Evolutionary conservation across 2,797 vertebrate genomes (phyloP), one percentile per base, ranked within the genome.

Genomic region (Hoplostethus mediterraneus): DNA sequence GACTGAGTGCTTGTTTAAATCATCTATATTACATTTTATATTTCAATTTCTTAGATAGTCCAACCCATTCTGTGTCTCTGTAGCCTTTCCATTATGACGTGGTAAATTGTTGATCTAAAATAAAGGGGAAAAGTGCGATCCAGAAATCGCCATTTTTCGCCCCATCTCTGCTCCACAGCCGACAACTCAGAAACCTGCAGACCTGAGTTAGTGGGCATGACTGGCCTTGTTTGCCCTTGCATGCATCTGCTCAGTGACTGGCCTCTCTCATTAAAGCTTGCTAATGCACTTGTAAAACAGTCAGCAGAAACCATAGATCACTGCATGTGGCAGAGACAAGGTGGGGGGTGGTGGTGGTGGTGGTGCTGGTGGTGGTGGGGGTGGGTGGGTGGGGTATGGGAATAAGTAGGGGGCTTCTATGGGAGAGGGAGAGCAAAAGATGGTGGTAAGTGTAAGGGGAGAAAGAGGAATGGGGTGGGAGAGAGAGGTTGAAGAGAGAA

Each of bases 231-330:
- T 82, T 85, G 87, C 95, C 96, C 96, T 96, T 95, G 86, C 94
- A 94, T 96, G 96, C 95, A 96, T 96, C 96, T 96, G 95, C 96
- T 97, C 96, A 95, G 96, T 95, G 96, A 96, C 96, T 96, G 94
- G 80, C 95, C 94, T 94, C 96, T 96, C 96, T 98, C 96, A 97
- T 99, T 98, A 98, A 98, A 97, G 96, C 96, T 96, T 96, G 95
- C 95, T 97, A 97, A 98, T 97, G 96, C 95, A 97, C 96, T 97
- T 97, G 96, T 98, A 97, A 98, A 99, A 96, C 97, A 97, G 96
- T 98, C 95, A 95, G 96, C 95, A 96, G 94, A 95, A 95, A 96
- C 95, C 93, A 96, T 97, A 97, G 95, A 98, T 98, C 96, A 98
- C 96, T 91, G 95, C 95, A 96, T 96, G 95, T 95, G 95, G 96